Evolutionary conservation across 35 echinoderm and acorn worm genomes (phyloP), one percentile per base, ranked within the genome.

Genomic region (Patiria miniata): DNA sequence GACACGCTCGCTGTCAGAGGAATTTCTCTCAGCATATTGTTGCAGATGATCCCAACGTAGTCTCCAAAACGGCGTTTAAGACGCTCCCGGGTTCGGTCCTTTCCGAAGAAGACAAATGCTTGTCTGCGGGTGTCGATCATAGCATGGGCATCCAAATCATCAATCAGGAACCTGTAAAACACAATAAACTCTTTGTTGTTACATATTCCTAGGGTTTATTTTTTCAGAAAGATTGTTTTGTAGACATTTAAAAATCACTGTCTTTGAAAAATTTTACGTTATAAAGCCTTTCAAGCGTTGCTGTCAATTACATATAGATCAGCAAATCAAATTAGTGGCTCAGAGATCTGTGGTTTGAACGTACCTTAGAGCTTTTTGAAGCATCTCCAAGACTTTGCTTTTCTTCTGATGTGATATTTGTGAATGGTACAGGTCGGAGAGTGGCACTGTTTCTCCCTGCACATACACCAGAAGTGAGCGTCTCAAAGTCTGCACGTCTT

Each of bases 11-110:
- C 29, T 33, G 82, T 36, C 33, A 84, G 18, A 34, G 53, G 19
- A 33, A 58, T 58, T 16, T 84, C 82, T 37, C 53, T 84, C 53
- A 84, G 57, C 53, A 58, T 61, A 1, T 53, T 57, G 10, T 84
- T 58, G 53, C 29, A 59, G 53, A 60, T 60, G 53, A 39, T 73
- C 26, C 29, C 34, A 33, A 60, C 36, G 39, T 60, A 84, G 18
- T 84, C 37, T 58, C 16, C 59, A 26, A 84, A 29, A 2, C 57
- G 32, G 7, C 16, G 14, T n/a, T 84, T 84, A 8, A 60, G 37
- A 18, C n/a, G 18, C 33, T 84, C 54, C 34, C 82, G 28, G 29
- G 36, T 38, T 21, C 15, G 22, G 10, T 84, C 82, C 5, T 84
- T 84, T 38, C 82, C 82, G 17, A 57, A 84, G 6, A 60, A 34